phyloP scores from a whole-genome alignment of 1,140 invertebrate species.

The Lamellibrachia luymesi region DNA sequence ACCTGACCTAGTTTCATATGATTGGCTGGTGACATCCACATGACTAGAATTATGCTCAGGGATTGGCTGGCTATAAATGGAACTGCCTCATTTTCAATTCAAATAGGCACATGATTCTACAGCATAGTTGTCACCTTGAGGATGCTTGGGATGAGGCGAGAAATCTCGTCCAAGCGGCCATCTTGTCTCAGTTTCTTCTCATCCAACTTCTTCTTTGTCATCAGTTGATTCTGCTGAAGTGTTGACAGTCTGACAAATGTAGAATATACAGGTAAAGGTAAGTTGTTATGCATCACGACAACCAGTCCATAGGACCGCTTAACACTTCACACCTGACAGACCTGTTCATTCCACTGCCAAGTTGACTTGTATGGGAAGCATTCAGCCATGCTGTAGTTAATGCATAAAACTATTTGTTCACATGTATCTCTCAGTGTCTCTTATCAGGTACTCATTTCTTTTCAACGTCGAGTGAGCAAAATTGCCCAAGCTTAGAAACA shows the following conservation, averaged over 20 bases:
- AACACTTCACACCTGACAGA: too few species aligned
- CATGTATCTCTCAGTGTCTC: too few species aligned
- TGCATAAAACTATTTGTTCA: too few species aligned
- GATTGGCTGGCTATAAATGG: background rate
- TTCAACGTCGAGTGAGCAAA: too few species aligned
- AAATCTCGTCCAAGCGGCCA: constrained; percentile 42
- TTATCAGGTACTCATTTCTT: too few species aligned
- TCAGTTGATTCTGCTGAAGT: constrained; percentile 38
- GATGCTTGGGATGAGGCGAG: constrained; percentile 30
- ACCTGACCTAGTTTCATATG: background rate
- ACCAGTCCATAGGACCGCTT: too few species aligned
- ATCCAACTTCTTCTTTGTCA: constrained; percentile 41
- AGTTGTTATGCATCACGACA: too few species aligned
- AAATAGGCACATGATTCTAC: background rate
- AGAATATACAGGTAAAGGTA: too few species aligned
- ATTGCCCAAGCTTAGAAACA: too few species aligned
- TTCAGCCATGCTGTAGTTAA: too few species aligned
- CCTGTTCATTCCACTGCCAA: too few species aligned
- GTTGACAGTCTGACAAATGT: constrained; percentile 31
- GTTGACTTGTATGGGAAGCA: too few species aligned
- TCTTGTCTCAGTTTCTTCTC: constrained; percentile 42
- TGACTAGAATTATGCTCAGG: background rate
- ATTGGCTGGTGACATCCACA: background rate
- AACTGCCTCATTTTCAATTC: background rate
- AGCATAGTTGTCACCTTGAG: background rate